Base-by-base conservation (phyloP, 2,113 vertebrate genomes). In the Sebastes schlegelii region DNA sequence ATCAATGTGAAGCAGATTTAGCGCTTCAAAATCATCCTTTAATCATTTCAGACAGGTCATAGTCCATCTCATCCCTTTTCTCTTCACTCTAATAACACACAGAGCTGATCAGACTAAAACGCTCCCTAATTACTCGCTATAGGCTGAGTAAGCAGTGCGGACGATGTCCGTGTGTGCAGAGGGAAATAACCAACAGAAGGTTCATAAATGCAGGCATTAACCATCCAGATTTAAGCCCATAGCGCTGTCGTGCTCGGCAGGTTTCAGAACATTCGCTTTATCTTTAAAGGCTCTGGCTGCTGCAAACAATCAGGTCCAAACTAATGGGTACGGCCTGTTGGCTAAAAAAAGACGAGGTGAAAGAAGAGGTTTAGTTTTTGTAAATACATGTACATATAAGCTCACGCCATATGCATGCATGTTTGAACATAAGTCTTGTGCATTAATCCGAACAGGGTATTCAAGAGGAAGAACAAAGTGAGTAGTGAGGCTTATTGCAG, bases 91-190 rank as follows among this genome's bases (percentile, higher is more conserved):
- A 51, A 72, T 69, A 87, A 77, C 49, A 81, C 89, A 73, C 67
- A 46, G 74, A 79, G 89, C 88, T 86, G 86, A 80, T 91, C 71
- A 67, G 87, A 88, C 78, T 66, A 78, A 89, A 90, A 85, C 19
- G 60, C 51, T 63, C 67, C 2, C 82, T 92, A 92, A 94, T 94
- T 88, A 91, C 81, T 79, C 13, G 60, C 87, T 83, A 82, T 67
- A 87, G 88, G 89, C 93, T 94, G 90, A 93, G 88, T 90, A 90
- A 92, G 92, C 92, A 91, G 65, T 49, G 80, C 34, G 73, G 83
- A 82, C 82, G 43, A 17, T 83, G 86, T 91, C 87, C 72, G 80
- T 43, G 66, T 74, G 67, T 67, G 90, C 88, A 86, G 12, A 79
- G 86, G 88, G 91, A 88, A 92, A 92, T 72, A 26, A 80, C 77